phyloP scores from a whole-genome alignment of 2,888 invertebrate species.

The Blera fallax region DNA sequence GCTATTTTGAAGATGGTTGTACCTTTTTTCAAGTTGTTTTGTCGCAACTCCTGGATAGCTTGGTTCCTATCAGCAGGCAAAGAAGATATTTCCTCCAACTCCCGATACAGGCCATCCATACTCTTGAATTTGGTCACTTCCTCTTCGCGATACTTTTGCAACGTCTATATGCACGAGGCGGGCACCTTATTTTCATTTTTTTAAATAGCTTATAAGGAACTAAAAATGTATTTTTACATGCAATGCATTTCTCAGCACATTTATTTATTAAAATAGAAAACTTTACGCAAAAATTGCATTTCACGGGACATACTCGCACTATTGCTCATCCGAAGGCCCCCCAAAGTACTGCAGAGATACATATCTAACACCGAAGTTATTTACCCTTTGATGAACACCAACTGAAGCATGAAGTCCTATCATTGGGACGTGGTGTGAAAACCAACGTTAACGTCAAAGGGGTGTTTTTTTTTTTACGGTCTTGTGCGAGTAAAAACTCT shows the following conservation, averaged over 20 bases:
- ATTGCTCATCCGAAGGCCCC: not conserved
- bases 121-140: too few species aligned
- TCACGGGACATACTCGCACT: not conserved
- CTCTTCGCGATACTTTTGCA: too few species aligned
- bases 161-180: too few species aligned
- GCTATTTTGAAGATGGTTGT: too few species aligned
- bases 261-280: not conserved
- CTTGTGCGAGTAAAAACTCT: not conserved
- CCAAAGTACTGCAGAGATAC: not conserved
- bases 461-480: not conserved
- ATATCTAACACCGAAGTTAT: conserved; percentile 6
- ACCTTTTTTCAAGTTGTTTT: too few species aligned
- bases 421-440: conserved; percentile 54
- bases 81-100: too few species aligned
- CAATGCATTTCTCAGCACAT: not conserved
- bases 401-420: conserved; percentile 59
- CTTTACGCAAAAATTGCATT: not conserved
- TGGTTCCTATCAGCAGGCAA: too few species aligned
- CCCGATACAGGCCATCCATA: too few species aligned
- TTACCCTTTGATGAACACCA: conserved; percentile 41
- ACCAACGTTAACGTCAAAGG: conserved; percentile 48
- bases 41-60: too few species aligned
- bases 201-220: not conserved
- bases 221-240: not conserved
- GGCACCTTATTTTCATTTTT: too few species aligned